Conservation (phyloP, 2,113 vertebrate species). For the Acrocephalus arundinaceus region DNA sequence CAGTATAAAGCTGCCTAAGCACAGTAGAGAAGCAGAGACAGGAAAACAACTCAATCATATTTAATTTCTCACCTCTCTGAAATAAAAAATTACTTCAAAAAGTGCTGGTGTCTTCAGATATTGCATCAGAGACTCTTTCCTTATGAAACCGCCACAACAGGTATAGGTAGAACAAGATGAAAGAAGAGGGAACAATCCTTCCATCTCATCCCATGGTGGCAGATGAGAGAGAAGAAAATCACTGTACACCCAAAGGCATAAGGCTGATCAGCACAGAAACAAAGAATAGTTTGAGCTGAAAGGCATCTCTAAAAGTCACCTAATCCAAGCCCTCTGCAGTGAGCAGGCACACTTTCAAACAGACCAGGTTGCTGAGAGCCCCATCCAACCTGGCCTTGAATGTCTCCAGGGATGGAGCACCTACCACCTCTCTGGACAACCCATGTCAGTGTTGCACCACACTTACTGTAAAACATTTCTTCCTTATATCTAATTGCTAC, state of each 20-base stretch:
- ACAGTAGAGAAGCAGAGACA: neutral
- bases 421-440: neutral
- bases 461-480: neutral
- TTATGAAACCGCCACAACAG: neutral
- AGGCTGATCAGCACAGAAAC: neutral
- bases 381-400: neutral
- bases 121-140: rapidly evolving
- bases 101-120: neutral
- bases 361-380: neutral
- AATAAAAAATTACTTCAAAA: neutral
- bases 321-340: neutral
- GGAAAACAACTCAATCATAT: neutral
- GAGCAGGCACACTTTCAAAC: neutral
- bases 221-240: neutral
- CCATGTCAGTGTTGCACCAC: neutral
- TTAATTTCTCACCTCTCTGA: neutral
- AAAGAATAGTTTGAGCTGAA: neutral
- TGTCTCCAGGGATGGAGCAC: neutral
- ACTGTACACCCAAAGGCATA: neutral
- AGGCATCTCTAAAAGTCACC: neutral
- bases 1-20: neutral
- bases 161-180: neutral
- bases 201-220: neutral
- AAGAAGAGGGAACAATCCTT: neutral
- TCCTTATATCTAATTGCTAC: neutral